These are phyloP conservation scores for Synergus itoensis DNA, from an alignment of 2,888 invertebrate genomes.

Conservation along the genomic window DNA sequence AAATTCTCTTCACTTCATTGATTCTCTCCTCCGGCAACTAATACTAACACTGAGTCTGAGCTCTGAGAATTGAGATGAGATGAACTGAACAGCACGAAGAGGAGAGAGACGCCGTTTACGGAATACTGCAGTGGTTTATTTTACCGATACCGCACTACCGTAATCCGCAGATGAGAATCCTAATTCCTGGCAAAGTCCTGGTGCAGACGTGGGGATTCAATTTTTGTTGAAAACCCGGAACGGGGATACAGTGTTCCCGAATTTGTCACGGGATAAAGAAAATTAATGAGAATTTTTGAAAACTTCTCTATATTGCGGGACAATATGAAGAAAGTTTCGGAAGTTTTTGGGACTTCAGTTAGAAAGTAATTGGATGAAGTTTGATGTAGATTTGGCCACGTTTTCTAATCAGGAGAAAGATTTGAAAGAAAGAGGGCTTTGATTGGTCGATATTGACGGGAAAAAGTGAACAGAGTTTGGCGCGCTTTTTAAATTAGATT, in stretches of 20 bases:
- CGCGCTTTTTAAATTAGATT: not conserved
- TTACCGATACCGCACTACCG: not conserved
- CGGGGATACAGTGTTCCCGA: not conserved
- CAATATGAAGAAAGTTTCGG: not conserved
- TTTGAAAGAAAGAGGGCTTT: not conserved
- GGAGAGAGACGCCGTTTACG: conserved; percentile 24
- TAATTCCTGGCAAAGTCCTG: too few species aligned
- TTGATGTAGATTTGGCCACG: not conserved
- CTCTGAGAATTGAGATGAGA: not conserved
- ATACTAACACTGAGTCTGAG: conserved; percentile 7
- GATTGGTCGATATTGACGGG: not conserved
- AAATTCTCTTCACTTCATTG: not conserved
- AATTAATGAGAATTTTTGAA: not conserved
- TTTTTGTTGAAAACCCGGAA: not conserved
- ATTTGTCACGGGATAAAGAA: not conserved
- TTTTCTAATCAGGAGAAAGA: not conserved
- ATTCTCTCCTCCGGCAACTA: conserved; percentile 7
- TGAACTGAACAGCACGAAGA: not conserved
- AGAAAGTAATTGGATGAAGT: not conserved
- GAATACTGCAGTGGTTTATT: conserved; percentile 21
- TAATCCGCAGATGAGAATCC: too few species aligned
- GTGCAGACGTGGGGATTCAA: too few species aligned
- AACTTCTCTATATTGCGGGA: not conserved
- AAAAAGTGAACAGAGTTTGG: not conserved
- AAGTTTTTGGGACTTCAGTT: not conserved